Evolutionary conservation across 2,113 vertebrate genomes (phyloP), one percentile per base, ranked within the genome.

Genomic region (Megalops atlanticus): DNA sequence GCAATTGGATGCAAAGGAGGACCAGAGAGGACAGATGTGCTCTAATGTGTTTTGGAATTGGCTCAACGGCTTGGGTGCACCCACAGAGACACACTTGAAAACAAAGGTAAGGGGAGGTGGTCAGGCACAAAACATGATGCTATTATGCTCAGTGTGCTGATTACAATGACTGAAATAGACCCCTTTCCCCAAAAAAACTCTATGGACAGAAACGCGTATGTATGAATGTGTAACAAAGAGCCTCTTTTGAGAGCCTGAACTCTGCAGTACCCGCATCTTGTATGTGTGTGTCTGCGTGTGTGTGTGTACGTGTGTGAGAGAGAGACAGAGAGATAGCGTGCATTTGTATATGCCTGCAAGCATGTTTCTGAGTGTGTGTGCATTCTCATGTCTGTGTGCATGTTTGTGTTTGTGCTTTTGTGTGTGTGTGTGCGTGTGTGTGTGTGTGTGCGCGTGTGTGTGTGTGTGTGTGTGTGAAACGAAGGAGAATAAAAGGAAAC

Each of bases 11-110:
- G 70, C 84, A 86, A 76, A 84, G 86, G 74, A 76, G 72, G 81
- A 81, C 73, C 74, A 78, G 84, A 86, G 83, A 80, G 85, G 83
- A 86, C 86, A 88, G 86, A 88, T 88, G 86, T 86, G 84, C 79
- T 83, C 81, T 88, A 88, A 88, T 88, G 86, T 86, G 86, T 82
- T 88, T 84, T 88, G 86, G 86, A 83, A 84, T 78, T 40, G 47
- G 83, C 83, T 88, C 86, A 88, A 88, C 76, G 82, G 72, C 80
- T 77, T 82, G 80, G 85, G 73, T 81, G 83, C 86, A 87, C 84
- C 83, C 72, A 41, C 84, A 84, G 84, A 88, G 83, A 86, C 74
- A 64, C 81, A 83, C 83, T 84, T 41, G 72, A 85, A 88, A 87
- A 84, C 84, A 86, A 84, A 84, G 84, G 85, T 88, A 84, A 87